Evolutionary conservation across 2,888 invertebrate species (phyloP), one percentile per base, ranked within the genome.

Genomic region (Eueremaeus valkanovi): DNA sequence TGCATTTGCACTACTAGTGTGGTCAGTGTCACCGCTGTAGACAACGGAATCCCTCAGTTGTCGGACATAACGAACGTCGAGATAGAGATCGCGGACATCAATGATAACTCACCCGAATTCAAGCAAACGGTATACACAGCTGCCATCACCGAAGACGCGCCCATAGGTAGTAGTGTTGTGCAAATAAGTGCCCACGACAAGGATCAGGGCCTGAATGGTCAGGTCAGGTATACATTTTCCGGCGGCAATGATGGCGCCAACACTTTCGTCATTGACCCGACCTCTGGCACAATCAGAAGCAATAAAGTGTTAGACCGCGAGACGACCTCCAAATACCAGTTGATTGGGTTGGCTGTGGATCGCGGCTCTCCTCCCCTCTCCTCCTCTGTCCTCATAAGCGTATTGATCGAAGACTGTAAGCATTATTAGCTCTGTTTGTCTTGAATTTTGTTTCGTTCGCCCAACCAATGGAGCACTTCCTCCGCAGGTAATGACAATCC

Each of bases 21-120:
- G n/a, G n/a, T n/a, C n/a, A n/a, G n/a, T n/a, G n/a, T n/a, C n/a
- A 94, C 92, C 0, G 98, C 96, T 0, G 88, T 89, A 78, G 98
- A 98, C 83, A 93, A 95, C 1, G 98, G 98, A 0, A 88, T 89
- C 51, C 96, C 96, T 0, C 89, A 94, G 0, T 85, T 95, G 21
- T 92, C 92, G 0, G 96, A 97, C 82, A 95, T 94, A 0, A 96
- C 97, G 0, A 95, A 95, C 81, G 91, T 99, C 0, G 95, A 97
- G 83, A 93, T 99, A 79, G 90, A 92, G 0, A 90, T 99, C 0
- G 91, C 92, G 0, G 99, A 99, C 83, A 93, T 96, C 0, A 99
- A 99, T 82, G 98, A 99, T 82, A 95, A 96, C 82, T 89, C 91
- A 6, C 90, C 76, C 9, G 58, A 68, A 51, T 78, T 78, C 45